These are phyloP conservation scores for Notechis scutatus DNA, from an alignment of 2,113 vertebrate genomes.

Conservation along the genomic window DNA sequence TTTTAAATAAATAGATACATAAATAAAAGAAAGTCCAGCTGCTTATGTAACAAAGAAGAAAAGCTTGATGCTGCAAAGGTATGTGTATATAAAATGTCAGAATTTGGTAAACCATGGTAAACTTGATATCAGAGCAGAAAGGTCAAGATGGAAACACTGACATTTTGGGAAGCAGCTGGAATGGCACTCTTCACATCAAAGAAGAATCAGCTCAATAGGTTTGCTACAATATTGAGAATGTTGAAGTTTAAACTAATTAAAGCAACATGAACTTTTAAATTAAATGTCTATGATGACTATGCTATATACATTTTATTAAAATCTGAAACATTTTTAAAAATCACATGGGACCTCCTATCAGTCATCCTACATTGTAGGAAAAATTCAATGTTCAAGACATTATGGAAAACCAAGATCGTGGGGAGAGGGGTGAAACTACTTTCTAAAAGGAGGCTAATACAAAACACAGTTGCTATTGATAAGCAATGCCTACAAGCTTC, in stretches of 20 bases:
- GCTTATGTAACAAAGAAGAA: not conserved
- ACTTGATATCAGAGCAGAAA: not conserved
- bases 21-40: not conserved
- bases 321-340: not conserved
- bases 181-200: not conserved
- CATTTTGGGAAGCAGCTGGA: not conserved
- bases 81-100: not conserved
- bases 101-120: not conserved
- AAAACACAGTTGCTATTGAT: not conserved
- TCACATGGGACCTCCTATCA: not conserved
- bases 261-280: not conserved
- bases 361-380: not conserved
- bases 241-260: not conserved
- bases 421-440: not conserved
- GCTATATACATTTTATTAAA: no score
- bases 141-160: not conserved
- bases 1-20: no score
- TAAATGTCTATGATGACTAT: not conserved
- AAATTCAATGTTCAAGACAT: not conserved
- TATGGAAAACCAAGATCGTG: not conserved
- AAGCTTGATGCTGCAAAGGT: not conserved
- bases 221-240: not conserved
- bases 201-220: not conserved
- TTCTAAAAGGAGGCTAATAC: not conserved
- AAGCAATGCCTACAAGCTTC: not conserved